Evolutionary conservation across 2,113 vertebrate species (phyloP).

Genomic region (Suncus etruscus): DNA sequence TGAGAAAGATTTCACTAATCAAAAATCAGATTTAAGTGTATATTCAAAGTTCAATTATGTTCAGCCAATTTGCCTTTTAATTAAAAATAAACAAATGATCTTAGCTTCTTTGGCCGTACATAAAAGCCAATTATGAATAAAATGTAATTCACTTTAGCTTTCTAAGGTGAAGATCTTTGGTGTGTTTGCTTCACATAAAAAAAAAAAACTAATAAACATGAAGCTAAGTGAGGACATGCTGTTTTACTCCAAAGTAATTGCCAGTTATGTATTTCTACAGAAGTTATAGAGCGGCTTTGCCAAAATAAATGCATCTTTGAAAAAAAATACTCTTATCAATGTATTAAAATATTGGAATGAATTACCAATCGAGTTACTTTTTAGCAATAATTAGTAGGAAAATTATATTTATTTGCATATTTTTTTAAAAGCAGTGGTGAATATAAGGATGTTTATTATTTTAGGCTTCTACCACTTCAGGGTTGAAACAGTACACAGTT

Average conservation of each 20-base stretch:
- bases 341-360: background rate
- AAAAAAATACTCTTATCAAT: background rate
- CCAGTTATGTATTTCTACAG: background rate
- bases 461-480: background rate
- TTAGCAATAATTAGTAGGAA: background rate
- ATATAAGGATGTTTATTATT: background rate
- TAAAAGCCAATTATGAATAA: constrained; percentile 63
- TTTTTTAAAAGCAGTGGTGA: background rate
- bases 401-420: constrained; percentile 18
- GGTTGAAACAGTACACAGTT: background rate
- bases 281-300: background rate
- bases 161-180: constrained; percentile 21
- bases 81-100: constrained; percentile 68
- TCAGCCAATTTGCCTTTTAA: constrained; percentile 70
- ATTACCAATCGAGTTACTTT: background rate
- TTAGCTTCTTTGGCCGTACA: constrained; percentile 37
- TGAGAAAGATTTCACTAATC: constrained; percentile 65
- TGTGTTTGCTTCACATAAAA: constrained; percentile 6
- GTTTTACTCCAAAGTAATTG: constrained; percentile 36
- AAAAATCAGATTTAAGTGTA: constrained; percentile 70
- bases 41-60: constrained; percentile 63
- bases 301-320: background rate
- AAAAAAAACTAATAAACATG: background rate
- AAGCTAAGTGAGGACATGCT: background rate
- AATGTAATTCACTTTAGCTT: constrained; percentile 39